A percentile compares a stretch with the other conserved stretches of the same genome.
Conservation (phyloP, 2,113 vertebrate genomes). For the Triplophysa siluroides region DNA sequence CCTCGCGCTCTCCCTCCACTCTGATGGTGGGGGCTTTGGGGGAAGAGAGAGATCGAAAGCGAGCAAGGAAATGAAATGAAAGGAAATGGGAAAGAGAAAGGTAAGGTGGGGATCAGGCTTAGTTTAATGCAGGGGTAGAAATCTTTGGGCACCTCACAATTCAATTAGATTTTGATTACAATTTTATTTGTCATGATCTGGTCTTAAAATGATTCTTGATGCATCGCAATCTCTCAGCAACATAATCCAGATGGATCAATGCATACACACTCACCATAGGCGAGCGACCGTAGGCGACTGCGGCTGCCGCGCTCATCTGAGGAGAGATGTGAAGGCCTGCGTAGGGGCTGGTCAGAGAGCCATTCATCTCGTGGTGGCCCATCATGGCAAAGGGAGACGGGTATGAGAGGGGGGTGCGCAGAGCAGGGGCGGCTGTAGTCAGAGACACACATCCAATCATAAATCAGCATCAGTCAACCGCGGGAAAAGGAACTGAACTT, state of each 20-base stretch:
- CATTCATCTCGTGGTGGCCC: constrained; percentile 94
- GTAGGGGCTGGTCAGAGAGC: constrained; percentile 90
- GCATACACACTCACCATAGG: constrained; percentile 82
- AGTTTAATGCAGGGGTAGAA: neutral
- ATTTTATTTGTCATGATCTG: neutral
- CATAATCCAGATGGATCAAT: neutral
- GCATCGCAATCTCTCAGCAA: neutral
- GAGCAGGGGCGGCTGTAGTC: constrained; percentile 78
- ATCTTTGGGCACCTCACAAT: neutral
- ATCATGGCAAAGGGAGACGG: constrained; percentile 92
- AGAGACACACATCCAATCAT: constrained; percentile 34
- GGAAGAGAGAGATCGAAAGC: constrained; percentile 3
- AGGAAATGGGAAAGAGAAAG: constrained; percentile 17
- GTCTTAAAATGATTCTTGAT: neutral
- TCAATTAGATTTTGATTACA: neutral
- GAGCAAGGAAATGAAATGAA: constrained; percentile 11
- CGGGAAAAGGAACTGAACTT: constrained; percentile 8
- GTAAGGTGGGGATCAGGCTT: neutral
- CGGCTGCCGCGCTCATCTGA: constrained; percentile 90
- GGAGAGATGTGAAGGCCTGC: constrained; percentile 92
- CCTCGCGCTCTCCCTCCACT: constrained; percentile 10
- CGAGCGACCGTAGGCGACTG: constrained; percentile 84
- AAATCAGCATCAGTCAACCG: constrained; percentile 34
- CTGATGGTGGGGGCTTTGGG: constrained; percentile 1
- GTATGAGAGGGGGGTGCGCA: constrained; percentile 91